Evolutionary conservation across 2,888 invertebrate species (phyloP).

Genomic region (Copidosoma aretas): DNA sequence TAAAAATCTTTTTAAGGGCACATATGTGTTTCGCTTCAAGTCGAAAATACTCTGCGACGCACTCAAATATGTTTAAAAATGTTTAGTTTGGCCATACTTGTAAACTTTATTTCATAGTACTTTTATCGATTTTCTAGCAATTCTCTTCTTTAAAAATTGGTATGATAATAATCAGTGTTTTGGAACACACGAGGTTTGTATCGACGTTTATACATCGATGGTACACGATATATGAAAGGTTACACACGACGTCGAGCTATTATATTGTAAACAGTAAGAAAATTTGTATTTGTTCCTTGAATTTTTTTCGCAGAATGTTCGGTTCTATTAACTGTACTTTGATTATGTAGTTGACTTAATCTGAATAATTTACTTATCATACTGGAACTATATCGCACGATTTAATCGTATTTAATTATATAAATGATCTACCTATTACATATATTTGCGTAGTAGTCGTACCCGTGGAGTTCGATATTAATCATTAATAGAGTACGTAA

Average conservation of each 20-base stretch:
- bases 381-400: not conserved
- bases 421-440: not conserved
- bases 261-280: too few species aligned
- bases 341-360: not conserved
- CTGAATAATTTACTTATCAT: not conserved
- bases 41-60: not conserved
- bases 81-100: not conserved
- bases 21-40: not conserved
- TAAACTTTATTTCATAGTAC: not conserved
- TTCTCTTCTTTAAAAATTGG: not conserved
- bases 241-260: not conserved
- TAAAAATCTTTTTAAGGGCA: not conserved
- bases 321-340: not conserved
- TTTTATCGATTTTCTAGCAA: too few species aligned
- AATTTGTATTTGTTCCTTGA: too few species aligned
- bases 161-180: not conserved
- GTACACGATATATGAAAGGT: not conserved
- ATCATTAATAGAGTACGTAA: not conserved
- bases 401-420: not conserved
- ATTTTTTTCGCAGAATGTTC: not conserved
- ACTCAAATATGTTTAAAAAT: not conserved
- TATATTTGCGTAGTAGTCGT: not conserved
- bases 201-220: not conserved
- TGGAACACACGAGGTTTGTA: conserved; percentile 1
- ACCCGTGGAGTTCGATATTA: not conserved